A percentile compares a stretch with the other conserved stretches of the same genome.
phyloP scores from a whole-genome alignment of 2,113 vertebrate species.

The Neomonachus schauinslandi region DNA sequence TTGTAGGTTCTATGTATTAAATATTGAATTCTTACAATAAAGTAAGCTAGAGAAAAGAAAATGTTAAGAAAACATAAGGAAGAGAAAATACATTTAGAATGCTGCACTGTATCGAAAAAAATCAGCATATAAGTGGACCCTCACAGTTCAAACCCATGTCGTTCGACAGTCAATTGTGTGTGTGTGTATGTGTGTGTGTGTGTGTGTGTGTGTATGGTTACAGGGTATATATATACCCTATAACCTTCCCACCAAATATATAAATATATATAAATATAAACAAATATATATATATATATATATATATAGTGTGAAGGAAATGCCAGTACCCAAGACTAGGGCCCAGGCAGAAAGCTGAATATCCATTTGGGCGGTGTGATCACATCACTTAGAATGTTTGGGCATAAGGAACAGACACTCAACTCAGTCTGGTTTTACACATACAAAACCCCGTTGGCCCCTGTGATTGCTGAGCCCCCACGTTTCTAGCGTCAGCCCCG shows the following conservation, averaged over 20 bases:
- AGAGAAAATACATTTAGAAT: not conserved
- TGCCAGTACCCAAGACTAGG: too few relatives aligned
- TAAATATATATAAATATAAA: not conserved
- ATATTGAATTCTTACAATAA: not conserved
- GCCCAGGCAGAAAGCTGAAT: not conserved
- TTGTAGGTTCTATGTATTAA: not conserved
- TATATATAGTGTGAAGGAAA: not conserved
- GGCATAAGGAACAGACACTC: not conserved
- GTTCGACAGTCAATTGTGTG: not conserved
- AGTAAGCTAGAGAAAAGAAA: not conserved
- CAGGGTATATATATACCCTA: not conserved
- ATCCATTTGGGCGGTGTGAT: fast-evolving
- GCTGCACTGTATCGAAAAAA: not conserved
- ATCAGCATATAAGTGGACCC: not conserved
- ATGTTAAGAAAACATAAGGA: not conserved
- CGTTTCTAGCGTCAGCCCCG: fast-evolving
- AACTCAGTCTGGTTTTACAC: fast-evolving
- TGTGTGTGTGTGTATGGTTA: not conserved
- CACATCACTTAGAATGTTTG: fast-evolving
- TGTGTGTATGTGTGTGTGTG: not conserved
- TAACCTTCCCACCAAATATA: too few relatives aligned
- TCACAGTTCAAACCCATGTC: not conserved
- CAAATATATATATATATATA: not conserved
- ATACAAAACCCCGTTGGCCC: fast-evolving
- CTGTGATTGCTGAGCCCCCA: not conserved